Base-by-base conservation (phyloP, 2,113 vertebrate species). In the Calcarius ornatus region DNA sequence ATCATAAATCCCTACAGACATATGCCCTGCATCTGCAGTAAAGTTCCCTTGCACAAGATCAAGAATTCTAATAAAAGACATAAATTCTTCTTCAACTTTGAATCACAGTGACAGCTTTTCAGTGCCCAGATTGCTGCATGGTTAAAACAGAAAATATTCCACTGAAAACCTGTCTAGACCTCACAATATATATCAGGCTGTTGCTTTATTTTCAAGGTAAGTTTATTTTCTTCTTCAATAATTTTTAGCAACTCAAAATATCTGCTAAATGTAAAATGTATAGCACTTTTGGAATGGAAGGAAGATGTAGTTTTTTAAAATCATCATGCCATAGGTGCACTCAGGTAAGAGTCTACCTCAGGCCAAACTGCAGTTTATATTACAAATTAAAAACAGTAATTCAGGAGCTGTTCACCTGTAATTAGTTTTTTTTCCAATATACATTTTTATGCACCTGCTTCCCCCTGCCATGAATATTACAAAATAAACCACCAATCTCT, bases 201-300 rank as follows among this genome's bases (percentile, higher is more conserved):
- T 73, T 85, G 95, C 90, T 83, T 91, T 93, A 81, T 88, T 96
- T 79, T 94, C 80, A 87, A 94, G 78, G 66, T 57, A 96, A 77
- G 60, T 93, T 97, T 97, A 91, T 91, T 97, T 93, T 73, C 83
- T 89, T 91, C 87, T 90, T 94, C 90, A 92, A 42, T 94, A 96
- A 64, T 94, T 97, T 82, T 96, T 92, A 96, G 80, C 91, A 97
- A 88, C 57, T 90, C 92, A 56, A 92, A 94, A 97, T 92, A 7
- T 6, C 92, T 90, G 88, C 81, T 66, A 4, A 94, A 95, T 48
- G 72, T 93, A 91, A 96, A 96, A 94, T 37, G 66, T 81, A 60
- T 43, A 92, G 89, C 60, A 93, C 83, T 96, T 96, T 61, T 64
- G 48, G 87, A 95, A 94, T 71, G 72, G 78, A 97, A 95, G 93